These are phyloP conservation scores for Hepsetus odoe DNA, from an alignment of 2,113 vertebrate genomes.

Conservation along the genomic window DNA sequence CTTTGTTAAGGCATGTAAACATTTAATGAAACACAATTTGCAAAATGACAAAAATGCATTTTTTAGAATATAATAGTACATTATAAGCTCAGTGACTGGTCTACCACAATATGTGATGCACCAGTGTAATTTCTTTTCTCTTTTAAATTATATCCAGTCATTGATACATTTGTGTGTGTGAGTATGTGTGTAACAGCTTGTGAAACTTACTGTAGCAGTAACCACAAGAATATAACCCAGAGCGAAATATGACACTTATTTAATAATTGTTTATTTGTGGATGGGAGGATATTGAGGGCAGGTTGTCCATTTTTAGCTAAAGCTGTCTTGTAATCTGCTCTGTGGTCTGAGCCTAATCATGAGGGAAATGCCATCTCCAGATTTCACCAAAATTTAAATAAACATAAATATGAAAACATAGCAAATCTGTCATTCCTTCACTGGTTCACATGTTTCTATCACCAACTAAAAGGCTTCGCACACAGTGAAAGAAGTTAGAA, in stretches of 20 bases:
- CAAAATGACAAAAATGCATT: too few relatives aligned
- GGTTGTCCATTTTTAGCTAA: slow-evolving; percentile 17
- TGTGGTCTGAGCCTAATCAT: not conserved
- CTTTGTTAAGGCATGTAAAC: too few relatives aligned
- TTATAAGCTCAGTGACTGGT: too few relatives aligned
- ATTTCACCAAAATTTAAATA: not conserved
- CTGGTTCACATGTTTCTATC: not conserved
- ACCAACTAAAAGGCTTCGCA: not conserved
- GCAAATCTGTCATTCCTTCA: not conserved
- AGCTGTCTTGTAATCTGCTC: not conserved
- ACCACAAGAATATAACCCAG: not conserved
- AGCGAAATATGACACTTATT: slow-evolving; percentile 11
- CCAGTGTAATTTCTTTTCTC: too few relatives aligned
- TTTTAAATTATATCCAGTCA: not conserved
- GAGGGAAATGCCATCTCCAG: slow-evolving; percentile 11
- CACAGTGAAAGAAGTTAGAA: not conserved
- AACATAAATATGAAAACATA: not conserved
- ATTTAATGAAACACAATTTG: too few relatives aligned
- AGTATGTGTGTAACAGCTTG: slow-evolving; percentile 1
- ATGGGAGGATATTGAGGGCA: slow-evolving; percentile 16
- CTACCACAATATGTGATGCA: too few relatives aligned
- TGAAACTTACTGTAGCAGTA: not conserved
- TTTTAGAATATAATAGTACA: too few relatives aligned
- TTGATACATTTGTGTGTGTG: slow-evolving; percentile 1
- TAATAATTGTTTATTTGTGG: slow-evolving; percentile 15